Conservation (phyloP, 2,113 vertebrate genomes). For the Corythornis vintsioides region DNA sequence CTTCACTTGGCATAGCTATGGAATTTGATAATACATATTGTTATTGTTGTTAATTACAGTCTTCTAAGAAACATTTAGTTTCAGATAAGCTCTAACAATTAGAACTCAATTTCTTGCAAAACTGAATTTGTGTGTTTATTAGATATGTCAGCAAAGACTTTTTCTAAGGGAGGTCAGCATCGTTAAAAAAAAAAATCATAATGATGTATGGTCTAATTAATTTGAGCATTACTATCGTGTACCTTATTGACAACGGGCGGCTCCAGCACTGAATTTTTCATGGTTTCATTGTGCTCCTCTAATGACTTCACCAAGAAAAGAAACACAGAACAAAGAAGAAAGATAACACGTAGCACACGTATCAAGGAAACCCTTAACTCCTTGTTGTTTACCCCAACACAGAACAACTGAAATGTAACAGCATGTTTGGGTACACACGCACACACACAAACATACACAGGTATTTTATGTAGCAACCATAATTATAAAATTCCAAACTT, state of each 20-base stretch:
- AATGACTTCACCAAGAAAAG: constrained; percentile 84
- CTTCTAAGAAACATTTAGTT: not conserved
- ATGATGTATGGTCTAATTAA: not conserved
- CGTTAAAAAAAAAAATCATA: not conserved
- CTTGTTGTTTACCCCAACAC: not conserved
- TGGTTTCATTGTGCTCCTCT: constrained; percentile 85
- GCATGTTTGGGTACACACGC: not conserved
- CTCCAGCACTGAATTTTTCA: constrained; percentile 87
- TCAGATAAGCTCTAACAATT: not conserved
- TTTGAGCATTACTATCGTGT: constrained; percentile 64
- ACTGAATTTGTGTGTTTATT: not conserved
- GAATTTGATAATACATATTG: not conserved
- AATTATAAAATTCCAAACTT: not conserved
- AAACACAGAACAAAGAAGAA: constrained; percentile 75
- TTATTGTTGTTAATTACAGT: not conserved
- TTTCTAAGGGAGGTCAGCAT: not conserved
- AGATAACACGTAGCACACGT: constrained; percentile 71
- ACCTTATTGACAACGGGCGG: constrained; percentile 87
- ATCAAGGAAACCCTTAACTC: constrained; percentile 44
- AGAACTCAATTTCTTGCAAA: not conserved
- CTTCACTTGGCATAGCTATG: not conserved
- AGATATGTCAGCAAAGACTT: not conserved
- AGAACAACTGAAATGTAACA: not conserved
- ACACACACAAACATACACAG: not conserved
- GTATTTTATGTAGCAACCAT: not conserved